Conservation (phyloP, 92 coral and sea anemone species). For the Zoanthus sansibaricus region DNA sequence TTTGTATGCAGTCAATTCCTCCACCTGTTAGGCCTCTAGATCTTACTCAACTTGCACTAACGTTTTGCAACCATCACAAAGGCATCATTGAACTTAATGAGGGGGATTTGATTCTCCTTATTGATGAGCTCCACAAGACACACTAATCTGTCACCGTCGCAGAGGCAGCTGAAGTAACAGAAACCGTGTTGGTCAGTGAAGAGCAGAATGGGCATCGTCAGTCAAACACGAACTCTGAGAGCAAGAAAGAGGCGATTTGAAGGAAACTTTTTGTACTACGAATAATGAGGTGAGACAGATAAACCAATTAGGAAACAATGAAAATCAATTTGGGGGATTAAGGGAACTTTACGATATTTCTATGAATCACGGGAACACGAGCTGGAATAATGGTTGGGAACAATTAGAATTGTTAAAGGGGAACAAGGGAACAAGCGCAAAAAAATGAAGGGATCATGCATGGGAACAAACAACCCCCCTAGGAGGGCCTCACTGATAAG, state of each 20-base stretch:
- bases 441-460: too few species aligned
- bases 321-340: constrained; percentile 36
- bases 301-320: constrained; percentile 55
- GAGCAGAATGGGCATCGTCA: constrained; percentile 55
- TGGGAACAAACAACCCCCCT: too few species aligned
- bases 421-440: too few species aligned
- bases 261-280: constrained; percentile 65
- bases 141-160: constrained; percentile 63
- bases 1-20: constrained; percentile 59
- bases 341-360: too few species aligned
- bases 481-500: too few species aligned
- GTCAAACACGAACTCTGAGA: constrained; percentile 59
- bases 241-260: constrained; percentile 72
- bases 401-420: too few species aligned
- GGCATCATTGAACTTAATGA: too few species aligned
- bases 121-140: constrained; percentile 70
- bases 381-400: too few species aligned
- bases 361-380: too few species aligned
- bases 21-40: constrained; percentile 36
- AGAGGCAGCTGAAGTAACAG: constrained; percentile 65
- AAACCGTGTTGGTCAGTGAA: constrained; percentile 52
- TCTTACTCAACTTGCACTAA: neutral
- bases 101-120: constrained; percentile 52
- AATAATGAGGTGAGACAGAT: constrained; percentile 40
- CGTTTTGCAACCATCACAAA: too few species aligned